Evolutionary conservation across 2,113 vertebrate species (phyloP), one percentile per base, ranked within the genome.

Genomic region (Boleophthalmus pectinirostris): DNA sequence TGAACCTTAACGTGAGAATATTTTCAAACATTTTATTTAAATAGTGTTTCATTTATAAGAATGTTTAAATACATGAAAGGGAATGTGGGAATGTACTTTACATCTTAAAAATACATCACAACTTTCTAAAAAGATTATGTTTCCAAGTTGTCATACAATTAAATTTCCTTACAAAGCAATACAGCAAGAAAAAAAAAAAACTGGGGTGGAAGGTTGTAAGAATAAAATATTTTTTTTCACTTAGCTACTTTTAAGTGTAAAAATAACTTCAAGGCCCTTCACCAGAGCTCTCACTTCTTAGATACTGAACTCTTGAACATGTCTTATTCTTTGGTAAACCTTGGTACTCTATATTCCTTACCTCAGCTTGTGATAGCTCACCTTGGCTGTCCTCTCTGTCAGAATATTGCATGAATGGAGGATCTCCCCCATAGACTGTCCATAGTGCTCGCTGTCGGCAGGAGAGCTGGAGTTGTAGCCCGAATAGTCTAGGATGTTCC

Each of bases 401-500:
- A 58, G 56, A 12, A 25, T 23, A 58, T 58, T 56, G 20, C n/a
- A 12, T 25, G 23, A 29, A 58, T 13, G 11, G 23, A 58, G 21
- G 23, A 58, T 25, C 23, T 25, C 21, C 56, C 29, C 16, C 33
- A n/a, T 51, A 46, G 29, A 56, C 65, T 25, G 25, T 38, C 35
- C 68, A 13, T 35, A 66, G 66, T 69, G 71, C 72, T 0, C 24
- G 58, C 56, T 58, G 12, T 6, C 73, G 74, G 82, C 74, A 61
- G 70, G 69, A 65, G 69, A 70, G 70, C 68, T 70, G 60, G 77
- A 73, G 70, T 49, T 81, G 82, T 82, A 81, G 75, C 69, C 68
- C 71, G 66, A 79, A 73, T 74, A 84, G 81, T 82, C 67, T 81
- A 84, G 83, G 84, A 82, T 84, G 82, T 82, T 82, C 77, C 73